Base-by-base conservation (phyloP, 2,888 invertebrate species). In the Nasonovia ribisnigri region DNA sequence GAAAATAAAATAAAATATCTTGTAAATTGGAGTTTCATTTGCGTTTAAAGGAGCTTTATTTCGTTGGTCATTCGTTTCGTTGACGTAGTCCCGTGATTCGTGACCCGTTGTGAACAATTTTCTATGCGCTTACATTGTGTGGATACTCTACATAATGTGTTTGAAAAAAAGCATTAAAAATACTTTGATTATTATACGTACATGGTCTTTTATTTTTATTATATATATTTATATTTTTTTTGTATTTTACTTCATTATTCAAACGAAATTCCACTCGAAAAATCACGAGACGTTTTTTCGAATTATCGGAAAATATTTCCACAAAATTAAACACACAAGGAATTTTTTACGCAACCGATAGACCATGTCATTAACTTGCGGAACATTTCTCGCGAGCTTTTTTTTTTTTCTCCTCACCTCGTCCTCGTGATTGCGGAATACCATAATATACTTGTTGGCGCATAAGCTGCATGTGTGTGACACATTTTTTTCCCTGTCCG, bases 391-490 rank as follows among this genome's bases (percentile, higher is more conserved):
- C n/a, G 26, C 42, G 3, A 57, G 60, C 46, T 46, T 29, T 57
- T 46, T 46, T 29, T 90, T 29, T 48, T 26, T 29, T 1, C 8
- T 1, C 46, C n/a, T 26, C n/a, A 0, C 46, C 67, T 36, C 77
- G 5, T 36, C 24, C 1, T 11, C 26, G 1, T 10, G 29, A 29
- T 43, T 54, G 26, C 16, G 60, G 20, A 48, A 77, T 36, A 51
- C 48, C 24, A 84, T 90, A 90, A 90, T 90, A 84, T 90, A 90
- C 90, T 91, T 91, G 91, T 86, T 91, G 84, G 86, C 86, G 86
- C 46, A n/a, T 26, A 16, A 8, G n/a, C 54, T 54, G 84, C 84
- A 57, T 57, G 91, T 42, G 84, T 86, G 86, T 46, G 86, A 57
- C 57, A 57, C 43, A 90, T 90, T 77, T 90, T 90, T 90, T 77